Percentiles rank a stretch among this genome's conserved stretches.
Evolutionary conservation across 2,797 vertebrate species (phyloP).

Genomic region (Falco cherrug): DNA sequence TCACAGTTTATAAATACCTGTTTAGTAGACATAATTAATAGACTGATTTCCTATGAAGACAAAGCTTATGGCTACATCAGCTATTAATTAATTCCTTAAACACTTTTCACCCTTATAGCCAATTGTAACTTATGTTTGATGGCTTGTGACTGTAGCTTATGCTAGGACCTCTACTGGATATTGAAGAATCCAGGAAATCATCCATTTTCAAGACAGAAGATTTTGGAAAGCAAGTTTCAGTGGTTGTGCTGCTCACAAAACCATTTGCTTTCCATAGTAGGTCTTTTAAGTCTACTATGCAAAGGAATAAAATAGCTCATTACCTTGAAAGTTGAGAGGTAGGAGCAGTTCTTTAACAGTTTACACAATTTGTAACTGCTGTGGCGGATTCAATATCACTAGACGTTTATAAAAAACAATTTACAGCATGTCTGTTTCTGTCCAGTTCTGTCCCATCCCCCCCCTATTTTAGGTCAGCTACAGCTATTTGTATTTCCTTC

Average conservation of each 20-base stretch:
- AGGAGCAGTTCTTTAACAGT: background rate
- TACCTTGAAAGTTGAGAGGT: background rate
- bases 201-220: background rate
- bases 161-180: background rate
- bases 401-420: background rate
- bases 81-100: background rate
- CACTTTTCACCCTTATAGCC: background rate
- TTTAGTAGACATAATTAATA: background rate
- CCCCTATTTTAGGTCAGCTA: background rate
- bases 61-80: background rate
- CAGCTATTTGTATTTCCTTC: background rate
- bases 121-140: background rate
- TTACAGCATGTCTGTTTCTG: background rate
- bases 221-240: background rate
- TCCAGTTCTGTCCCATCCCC: background rate
- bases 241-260: background rate
- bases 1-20: background rate
- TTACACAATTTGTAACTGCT: background rate
- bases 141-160: background rate
- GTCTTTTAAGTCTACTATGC: background rate
- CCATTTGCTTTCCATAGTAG: background rate
- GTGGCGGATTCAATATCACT: background rate
- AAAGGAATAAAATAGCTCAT: background rate
- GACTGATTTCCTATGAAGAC: background rate
- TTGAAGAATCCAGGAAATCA: background rate